Percentiles rank a stretch among this genome's conserved stretches.
Conservation (phyloP, 2,113 vertebrate species). For the Turnix velox region DNA sequence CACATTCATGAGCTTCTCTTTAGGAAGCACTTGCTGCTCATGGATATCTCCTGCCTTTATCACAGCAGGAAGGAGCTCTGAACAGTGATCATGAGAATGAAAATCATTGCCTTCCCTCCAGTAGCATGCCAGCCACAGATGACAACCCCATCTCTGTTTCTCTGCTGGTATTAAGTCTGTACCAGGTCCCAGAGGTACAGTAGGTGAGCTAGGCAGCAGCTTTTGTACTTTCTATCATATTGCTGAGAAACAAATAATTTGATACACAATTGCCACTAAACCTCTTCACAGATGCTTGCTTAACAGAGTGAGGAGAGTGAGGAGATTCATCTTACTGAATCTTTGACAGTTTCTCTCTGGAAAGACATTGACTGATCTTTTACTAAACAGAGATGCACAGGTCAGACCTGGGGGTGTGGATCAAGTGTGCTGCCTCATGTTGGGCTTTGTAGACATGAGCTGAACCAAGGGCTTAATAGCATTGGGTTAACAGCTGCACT, state of each 20-base stretch:
- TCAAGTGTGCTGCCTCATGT: neutral
- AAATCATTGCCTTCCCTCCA: fast-evolving
- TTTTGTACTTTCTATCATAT: neutral
- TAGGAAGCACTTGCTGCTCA: neutral
- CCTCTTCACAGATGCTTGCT: neutral
- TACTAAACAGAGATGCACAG: neutral
- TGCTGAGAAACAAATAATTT: neutral
- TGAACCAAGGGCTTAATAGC: neutral
- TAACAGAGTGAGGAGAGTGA: neutral
- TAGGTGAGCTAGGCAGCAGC: neutral
- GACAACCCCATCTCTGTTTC: neutral
- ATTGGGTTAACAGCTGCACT: neutral
- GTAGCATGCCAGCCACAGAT: too few species aligned
- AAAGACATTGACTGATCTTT: neutral
- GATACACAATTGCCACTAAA: neutral
- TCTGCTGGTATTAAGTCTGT: neutral
- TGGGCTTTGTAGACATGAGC: neutral
- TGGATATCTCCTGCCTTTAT: neutral
- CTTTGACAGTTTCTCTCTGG: neutral
- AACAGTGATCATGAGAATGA: neutral
- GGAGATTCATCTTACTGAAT: neutral
- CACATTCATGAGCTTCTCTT: neutral
- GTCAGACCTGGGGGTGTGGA: neutral
- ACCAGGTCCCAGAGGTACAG: too few species aligned
- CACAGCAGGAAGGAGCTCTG: neutral